Conservation (phyloP, 2,113 vertebrate genomes). For the Sphaerodactylus townsendi region DNA sequence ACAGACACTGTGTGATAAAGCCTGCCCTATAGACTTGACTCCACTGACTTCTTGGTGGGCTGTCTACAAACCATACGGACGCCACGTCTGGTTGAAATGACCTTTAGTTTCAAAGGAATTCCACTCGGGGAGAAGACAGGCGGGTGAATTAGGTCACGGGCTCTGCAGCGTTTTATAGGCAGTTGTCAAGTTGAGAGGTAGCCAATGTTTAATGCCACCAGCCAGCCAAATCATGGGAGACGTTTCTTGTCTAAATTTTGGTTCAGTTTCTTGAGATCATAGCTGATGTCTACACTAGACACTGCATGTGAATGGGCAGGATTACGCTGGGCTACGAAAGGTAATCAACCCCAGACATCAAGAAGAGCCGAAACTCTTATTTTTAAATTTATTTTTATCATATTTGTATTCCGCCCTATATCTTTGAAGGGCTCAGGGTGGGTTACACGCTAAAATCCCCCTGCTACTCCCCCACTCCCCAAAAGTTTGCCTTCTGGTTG, state of each 20-base stretch:
- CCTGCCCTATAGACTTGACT: background rate
- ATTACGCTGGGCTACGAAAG: background rate
- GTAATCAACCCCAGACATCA: too few relatives aligned
- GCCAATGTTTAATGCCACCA: background rate
- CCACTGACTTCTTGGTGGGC: background rate
- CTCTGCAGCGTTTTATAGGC: too few relatives aligned
- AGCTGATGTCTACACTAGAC: background rate
- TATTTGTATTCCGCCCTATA: too few relatives aligned
- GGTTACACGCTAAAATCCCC: too few relatives aligned
- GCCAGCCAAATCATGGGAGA: background rate
- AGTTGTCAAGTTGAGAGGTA: too few relatives aligned
- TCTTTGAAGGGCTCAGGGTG: too few relatives aligned
- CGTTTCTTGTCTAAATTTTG: too few relatives aligned
- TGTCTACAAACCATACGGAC: background rate
- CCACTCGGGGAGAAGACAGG: background rate
- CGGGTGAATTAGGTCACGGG: background rate
- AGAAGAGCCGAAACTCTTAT: too few relatives aligned
- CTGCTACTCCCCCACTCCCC: too few relatives aligned
- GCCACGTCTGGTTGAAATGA: background rate
- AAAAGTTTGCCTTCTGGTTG: too few relatives aligned
- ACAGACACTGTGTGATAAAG: background rate
- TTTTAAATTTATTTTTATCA: too few relatives aligned
- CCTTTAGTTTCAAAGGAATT: background rate
- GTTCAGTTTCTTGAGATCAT: background rate
- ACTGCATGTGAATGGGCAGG: background rate